Conservation (phyloP, 1,140 invertebrate species). For the Panulirus ornatus region DNA sequence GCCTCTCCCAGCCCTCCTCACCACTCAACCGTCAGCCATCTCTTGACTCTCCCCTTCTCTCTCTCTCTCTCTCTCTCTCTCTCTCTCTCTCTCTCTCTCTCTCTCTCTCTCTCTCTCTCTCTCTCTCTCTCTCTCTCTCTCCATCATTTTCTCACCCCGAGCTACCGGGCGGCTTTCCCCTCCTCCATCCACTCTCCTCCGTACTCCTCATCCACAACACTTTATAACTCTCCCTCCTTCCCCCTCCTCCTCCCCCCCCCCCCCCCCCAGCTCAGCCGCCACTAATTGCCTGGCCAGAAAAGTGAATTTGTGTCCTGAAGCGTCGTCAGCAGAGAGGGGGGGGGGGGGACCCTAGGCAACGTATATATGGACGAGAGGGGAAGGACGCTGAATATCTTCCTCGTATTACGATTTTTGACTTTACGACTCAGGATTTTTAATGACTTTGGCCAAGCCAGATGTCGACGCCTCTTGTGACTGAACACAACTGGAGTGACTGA, state of each 20-base stretch:
- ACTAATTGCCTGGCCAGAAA: constrained; percentile 10
- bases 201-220: background rate
- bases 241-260: background rate
- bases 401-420: no score
- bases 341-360: no score
- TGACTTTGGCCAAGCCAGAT: no score
- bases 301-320: background rate
- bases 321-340: background rate
- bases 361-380: background rate
- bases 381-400: background rate
- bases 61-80: background rate
- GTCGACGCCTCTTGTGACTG: no score
- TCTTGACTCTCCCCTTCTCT: background rate
- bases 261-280: background rate
- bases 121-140: background rate
- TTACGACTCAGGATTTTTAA: no score
- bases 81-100: background rate
- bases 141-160: background rate
- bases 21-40: background rate
- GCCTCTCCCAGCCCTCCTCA: background rate
- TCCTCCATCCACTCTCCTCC: background rate
- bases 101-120: background rate
- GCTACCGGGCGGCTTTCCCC: background rate
- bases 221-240: background rate
- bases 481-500: no score